Percentiles rank a stretch among this genome's conserved stretches.
phyloP scores from a whole-genome alignment of 2,888 invertebrate species.

The Zhuqinia jingwanae region DNA sequence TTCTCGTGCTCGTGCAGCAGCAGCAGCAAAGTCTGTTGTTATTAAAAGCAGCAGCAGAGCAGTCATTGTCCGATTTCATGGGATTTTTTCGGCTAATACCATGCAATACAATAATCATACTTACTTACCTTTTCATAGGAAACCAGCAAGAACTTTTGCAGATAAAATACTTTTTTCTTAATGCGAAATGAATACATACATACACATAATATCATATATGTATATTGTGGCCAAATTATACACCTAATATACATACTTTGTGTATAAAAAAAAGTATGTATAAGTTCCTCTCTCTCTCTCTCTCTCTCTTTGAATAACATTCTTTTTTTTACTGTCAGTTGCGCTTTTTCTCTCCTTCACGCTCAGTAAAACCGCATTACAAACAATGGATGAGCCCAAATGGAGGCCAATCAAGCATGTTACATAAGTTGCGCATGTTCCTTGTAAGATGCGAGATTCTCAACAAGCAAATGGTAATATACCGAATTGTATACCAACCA shows the following conservation, averaged over 20 bases:
- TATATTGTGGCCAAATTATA: no score
- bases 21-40: no score
- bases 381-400: conserved; percentile 42
- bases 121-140: conserved; percentile 1
- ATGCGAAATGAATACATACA: no score
- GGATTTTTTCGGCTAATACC: background rate
- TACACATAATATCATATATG: no score
- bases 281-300: background rate
- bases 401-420: conserved; percentile 49
- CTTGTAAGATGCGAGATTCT: no score
- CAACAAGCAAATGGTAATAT: no score
- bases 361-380: conserved; percentile 12
- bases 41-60: no score
- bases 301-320: background rate
- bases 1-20: no score
- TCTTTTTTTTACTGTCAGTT: conserved; percentile 9
- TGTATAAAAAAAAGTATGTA: no score
- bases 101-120: background rate
- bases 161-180: background rate
- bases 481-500: no score
- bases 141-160: background rate
- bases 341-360: background rate
- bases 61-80: conserved; percentile 49
- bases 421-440: conserved; percentile 24
- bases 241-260: no score